Evolutionary conservation across 1,140 invertebrate genomes (phyloP), one percentile per base, ranked within the genome.

Genomic region (Musca domestica): DNA sequence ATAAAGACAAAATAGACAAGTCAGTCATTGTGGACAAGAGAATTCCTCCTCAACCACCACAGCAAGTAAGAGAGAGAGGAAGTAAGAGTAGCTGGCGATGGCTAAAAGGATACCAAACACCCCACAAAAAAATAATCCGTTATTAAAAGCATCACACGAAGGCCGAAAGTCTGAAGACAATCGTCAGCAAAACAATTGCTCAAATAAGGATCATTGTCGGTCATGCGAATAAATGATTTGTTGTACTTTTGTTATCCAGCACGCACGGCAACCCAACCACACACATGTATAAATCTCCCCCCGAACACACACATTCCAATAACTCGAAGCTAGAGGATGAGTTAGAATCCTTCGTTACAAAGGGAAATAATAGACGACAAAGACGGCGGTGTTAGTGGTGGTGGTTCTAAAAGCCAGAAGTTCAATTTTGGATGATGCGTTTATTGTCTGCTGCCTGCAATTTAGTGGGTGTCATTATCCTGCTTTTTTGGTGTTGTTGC

Each of bases 401-500:
- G 56, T 61, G 19, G 20, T 51, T 51, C 34, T 51, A 2, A 4
- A 51, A 54, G n/a, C 34, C 49, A 52, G 49, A 23, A 52, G 12
- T 52, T 9, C 49, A 41, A 41, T 41, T 19, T 51, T 34, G 56
- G 27, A n/a, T 64, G 63, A 64, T 48, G 63, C 41, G 6, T 49
- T 27, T 25, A 58, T 58, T 58, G 30, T 61, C 54, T 58, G 34
- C 56, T 61, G 41, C 63, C 20, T 48, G 41, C 63, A 64, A 64
- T 64, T 64, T 64, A 64, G 63, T 64, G 63, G 63, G 63, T 64
- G 63, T 64, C 63, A 64, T 64, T 64, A 64, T 64, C 63, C 54
- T 52, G 49, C 27, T 61, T 61, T 61, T 61, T 61, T 27, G 56
- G 15, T 41, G 56, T 34, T 61, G 56, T 19, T 52, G 17, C 22